Conservation (phyloP, 2,113 vertebrate species). For the Eonycteris spelaea region DNA sequence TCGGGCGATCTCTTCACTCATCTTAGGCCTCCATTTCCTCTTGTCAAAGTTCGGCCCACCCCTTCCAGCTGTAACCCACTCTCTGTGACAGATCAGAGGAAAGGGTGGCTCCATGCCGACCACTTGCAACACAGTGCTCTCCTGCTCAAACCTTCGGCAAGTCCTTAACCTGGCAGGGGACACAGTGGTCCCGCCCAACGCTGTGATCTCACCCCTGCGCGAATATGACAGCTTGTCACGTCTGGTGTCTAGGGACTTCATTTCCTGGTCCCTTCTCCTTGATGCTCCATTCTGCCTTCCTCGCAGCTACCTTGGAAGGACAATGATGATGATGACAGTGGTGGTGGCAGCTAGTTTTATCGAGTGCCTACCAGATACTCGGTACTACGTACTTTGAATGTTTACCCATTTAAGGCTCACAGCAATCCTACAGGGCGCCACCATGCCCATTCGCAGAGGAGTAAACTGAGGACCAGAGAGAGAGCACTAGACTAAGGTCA, state of each 20-base stretch:
- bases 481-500: background rate
- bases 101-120: background rate
- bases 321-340: rapidly evolving
- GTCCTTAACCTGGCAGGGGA: background rate
- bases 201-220: background rate
- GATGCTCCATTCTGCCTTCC: background rate
- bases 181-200: background rate
- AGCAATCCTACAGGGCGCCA: background rate
- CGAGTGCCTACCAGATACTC: background rate
- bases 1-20: background rate
- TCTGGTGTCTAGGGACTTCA: background rate
- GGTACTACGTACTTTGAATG: rapidly evolving
- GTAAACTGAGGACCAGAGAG: background rate
- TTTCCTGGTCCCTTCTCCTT: background rate
- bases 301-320: background rate
- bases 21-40: background rate
- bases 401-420: background rate
- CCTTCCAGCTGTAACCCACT: background rate
- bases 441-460: background rate
- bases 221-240: background rate
- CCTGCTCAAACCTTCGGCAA: background rate
- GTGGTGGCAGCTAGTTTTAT: background rate
- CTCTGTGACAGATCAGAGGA: background rate
- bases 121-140: background rate
- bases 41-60: background rate